Percentiles rank a stretch among this genome's conserved stretches.
phyloP scores from a whole-genome alignment of 2,888 invertebrate genomes.

The Pseudococcus jackbeardsleyi region DNA sequence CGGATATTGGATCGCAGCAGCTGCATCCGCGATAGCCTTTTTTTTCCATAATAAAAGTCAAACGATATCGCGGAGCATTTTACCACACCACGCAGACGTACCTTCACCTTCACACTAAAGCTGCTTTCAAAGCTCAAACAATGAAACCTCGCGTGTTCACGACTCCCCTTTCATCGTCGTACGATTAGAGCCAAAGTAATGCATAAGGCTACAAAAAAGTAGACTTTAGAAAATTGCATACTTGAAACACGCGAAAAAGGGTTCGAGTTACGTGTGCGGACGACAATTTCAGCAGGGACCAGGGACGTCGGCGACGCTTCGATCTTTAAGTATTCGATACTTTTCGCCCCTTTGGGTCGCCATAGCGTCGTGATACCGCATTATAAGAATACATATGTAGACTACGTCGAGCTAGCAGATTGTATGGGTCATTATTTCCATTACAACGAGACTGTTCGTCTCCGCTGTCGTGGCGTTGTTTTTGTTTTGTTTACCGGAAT shows the following conservation, averaged over 20 bases:
- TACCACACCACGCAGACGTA: neutral
- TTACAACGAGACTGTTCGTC: neutral
- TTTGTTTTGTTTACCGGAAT: neutral
- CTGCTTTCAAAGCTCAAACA: neutral
- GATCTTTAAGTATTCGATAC: slow-evolving; percentile 22
- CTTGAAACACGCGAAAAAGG: neutral
- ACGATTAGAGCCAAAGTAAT: neutral
- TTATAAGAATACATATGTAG: neutral
- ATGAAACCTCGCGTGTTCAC: slow-evolving; percentile 20
- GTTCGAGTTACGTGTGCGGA: slow-evolving; percentile 2
- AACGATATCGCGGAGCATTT: neutral
- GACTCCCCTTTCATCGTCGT: neutral
- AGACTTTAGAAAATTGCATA: slow-evolving; percentile 4
- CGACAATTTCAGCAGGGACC: neutral
- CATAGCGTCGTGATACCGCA: neutral
- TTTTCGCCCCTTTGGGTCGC: neutral
- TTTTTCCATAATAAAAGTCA: neutral
- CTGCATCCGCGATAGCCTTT: neutral
- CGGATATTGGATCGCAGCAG: neutral
- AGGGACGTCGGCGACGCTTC: neutral
- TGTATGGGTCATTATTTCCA: slow-evolving; percentile 10
- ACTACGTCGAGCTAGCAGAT: neutral
- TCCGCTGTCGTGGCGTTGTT: neutral
- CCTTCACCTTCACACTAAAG: neutral
- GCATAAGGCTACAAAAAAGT: neutral